These are phyloP conservation scores for Rhaphigaster nebulosa DNA, from an alignment of 2,888 invertebrate genomes.

Conservation along the genomic window DNA sequence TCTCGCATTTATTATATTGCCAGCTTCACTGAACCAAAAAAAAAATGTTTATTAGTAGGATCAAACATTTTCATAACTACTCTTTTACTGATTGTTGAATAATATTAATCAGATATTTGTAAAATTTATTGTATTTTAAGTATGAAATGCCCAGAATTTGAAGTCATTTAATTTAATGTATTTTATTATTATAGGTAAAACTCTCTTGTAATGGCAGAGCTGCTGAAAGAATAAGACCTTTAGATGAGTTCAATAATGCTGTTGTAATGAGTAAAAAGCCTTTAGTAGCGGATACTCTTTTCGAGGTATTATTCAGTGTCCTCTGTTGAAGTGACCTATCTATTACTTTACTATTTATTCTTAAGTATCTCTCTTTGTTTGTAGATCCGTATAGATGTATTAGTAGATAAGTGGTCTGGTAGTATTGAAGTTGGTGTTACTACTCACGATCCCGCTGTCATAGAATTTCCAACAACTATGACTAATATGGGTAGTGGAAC, in stretches of 20 bases:
- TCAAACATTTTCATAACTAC: too few relatives aligned
- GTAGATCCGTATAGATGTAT: constrained; percentile 88
- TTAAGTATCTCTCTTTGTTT: constrained; percentile 60
- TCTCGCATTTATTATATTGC: too few relatives aligned
- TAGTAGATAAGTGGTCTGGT: constrained; percentile 96
- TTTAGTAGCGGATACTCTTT: constrained; percentile 88
- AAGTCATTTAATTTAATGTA: constrained; percentile 20
- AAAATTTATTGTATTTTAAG: background rate
- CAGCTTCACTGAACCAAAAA: too few relatives aligned
- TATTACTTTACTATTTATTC: constrained; percentile 4
- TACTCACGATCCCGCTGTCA: constrained; percentile 88
- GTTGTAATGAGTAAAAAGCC: constrained; percentile 95
- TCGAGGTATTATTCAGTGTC: constrained; percentile 74
- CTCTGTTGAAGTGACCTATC: background rate
- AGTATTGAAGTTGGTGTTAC: constrained; percentile 95
- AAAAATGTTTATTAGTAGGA: too few relatives aligned
- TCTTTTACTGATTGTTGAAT: background rate
- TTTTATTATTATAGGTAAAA: constrained; percentile 74
- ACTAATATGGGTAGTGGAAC: constrained; percentile 92
- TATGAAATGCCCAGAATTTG: background rate
- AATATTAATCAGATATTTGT: background rate
- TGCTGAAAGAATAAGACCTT: constrained; percentile 87
- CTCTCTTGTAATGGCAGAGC: constrained; percentile 81
- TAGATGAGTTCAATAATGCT: constrained; percentile 96
- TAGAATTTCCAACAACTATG: constrained; percentile 97